Conservation (phyloP, 2,888 invertebrate species). For the Oscheius sp. region DNA sequence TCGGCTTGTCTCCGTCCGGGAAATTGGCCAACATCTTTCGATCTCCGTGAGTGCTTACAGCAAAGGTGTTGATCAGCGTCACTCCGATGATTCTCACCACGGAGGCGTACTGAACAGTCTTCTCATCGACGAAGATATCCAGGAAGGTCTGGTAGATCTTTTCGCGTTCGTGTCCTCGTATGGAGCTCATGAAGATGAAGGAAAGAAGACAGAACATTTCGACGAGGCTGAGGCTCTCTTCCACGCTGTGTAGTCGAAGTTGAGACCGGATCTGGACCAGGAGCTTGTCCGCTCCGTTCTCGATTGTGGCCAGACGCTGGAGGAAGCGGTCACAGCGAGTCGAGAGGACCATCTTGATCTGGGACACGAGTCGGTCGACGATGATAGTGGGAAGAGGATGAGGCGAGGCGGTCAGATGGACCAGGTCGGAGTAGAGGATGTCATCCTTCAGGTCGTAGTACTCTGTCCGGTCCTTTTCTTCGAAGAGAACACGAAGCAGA, state of each 20-base stretch:
- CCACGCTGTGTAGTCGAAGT: background rate
- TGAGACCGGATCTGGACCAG: conserved; percentile 12
- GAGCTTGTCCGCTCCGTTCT: background rate
- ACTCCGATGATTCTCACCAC: conserved; percentile 8
- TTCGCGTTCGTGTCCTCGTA: conserved; percentile 36
- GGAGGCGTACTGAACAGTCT: conserved; percentile 20
- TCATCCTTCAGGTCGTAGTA: conserved; percentile 18
- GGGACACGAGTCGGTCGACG: background rate
- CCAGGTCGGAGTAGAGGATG: conserved; percentile 15
- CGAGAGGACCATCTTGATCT: conserved; percentile 17
- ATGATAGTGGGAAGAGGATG: conserved; percentile 8
- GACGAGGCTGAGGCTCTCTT: conserved; percentile 11
- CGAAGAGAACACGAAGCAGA: conserved; percentile 19
- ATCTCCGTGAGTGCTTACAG: conserved; percentile 1
- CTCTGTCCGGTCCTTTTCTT: background rate
- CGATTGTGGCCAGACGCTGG: background rate
- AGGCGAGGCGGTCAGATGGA: background rate
- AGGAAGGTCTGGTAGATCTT: conserved; percentile 39
- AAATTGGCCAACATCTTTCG: conserved; percentile 5
- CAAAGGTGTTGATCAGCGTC: conserved; percentile 27
- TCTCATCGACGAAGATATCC: conserved; percentile 41
- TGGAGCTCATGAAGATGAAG: conserved; percentile 12
- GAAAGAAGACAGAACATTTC: conserved; percentile 24
- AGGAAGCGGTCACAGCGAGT: conserved; percentile 14
- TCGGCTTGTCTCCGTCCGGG: background rate